Evolutionary conservation across 2,888 invertebrate genomes (phyloP), one percentile per base, ranked within the genome.

Genomic region (Dermolepida albohirtum): DNA sequence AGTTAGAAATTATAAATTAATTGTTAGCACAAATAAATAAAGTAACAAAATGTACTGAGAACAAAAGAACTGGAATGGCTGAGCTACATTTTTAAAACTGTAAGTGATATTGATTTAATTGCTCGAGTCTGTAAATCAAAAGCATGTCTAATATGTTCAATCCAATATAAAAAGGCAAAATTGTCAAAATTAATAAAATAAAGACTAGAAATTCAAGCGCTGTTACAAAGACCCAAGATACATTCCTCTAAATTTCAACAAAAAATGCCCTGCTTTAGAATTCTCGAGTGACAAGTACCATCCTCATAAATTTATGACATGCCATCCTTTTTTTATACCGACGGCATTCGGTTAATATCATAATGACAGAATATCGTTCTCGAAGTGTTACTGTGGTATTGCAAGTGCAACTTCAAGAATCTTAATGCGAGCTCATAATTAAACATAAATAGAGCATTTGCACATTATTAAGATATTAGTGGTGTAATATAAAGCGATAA

Each of bases 401-500:
- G 59, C 43, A 47, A 47, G 47, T 47, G 16, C 47, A 62, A 34
- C 59, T 62, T 16, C 44, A 44, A 40, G 52, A 64, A 64, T 64
- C 54, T 64, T 64, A 64, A 51, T 64, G 52, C 29, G 8, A 41
- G 54, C 14, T 43, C 43, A 52, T 64, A 64, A 64, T 64, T 64
- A 64, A 64, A 64, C 51, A 64, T 64, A 64, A 64, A 52, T 64
- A 64, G 64, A 54, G 22, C 52, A 43, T 64, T 64, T 54, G 64
- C 64, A 51, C 64, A 64, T 64, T 64, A 64, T 64, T 64, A 64
- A 64, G 64, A 64, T 64, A 64, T 64, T 64, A 64, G 44, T 43
- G 34, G 27, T 17, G 64, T 41, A 64, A 64, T 64, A 54, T 64
- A 34, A 12, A 44, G 54, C 34, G 44, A 64, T 64, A 64, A 64